phyloP scores from a whole-genome alignment of 2,797 vertebrate species.

The Hyperoplus lanceolatus region DNA sequence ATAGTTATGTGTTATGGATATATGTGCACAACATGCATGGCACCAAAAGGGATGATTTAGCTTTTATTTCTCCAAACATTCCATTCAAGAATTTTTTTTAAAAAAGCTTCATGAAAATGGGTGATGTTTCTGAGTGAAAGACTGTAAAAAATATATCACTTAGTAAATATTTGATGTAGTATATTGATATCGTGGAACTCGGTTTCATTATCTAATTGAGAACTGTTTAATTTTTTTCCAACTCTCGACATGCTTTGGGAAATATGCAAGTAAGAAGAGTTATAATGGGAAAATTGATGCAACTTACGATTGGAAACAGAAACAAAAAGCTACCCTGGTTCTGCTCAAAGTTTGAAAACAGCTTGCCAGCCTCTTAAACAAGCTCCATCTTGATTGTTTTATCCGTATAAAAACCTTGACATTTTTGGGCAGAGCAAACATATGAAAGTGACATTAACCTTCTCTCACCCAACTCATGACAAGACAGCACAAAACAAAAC shows the following conservation, averaged over 20 bases:
- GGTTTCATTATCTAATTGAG: neutral
- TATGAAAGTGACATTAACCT: neutral
- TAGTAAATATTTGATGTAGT: neutral
- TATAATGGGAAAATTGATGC: too few species aligned
- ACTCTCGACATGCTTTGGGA: neutral
- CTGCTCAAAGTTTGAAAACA: neutral
- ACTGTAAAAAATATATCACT: neutral
- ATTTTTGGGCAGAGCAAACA: neutral
- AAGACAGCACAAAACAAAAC: neutral
- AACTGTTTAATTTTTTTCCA: neutral
- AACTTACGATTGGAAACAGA: neutral
- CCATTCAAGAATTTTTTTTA: neutral
- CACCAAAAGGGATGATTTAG: neutral
- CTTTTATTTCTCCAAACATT: slow-evolving; percentile 9
- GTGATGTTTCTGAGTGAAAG: slow-evolving; percentile 1
- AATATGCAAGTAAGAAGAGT: neutral
- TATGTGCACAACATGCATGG: neutral
- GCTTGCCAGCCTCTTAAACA: neutral
- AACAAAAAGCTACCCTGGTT: neutral
- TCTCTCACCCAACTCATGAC: neutral
- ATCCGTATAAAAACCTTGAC: neutral
- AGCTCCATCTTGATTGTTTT: too few species aligned
- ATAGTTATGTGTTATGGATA: neutral
- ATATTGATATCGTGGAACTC: neutral
- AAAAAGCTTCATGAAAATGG: slow-evolving; percentile 13